Conservation (phyloP, 2,113 vertebrate species). For the Solea senegalensis region DNA sequence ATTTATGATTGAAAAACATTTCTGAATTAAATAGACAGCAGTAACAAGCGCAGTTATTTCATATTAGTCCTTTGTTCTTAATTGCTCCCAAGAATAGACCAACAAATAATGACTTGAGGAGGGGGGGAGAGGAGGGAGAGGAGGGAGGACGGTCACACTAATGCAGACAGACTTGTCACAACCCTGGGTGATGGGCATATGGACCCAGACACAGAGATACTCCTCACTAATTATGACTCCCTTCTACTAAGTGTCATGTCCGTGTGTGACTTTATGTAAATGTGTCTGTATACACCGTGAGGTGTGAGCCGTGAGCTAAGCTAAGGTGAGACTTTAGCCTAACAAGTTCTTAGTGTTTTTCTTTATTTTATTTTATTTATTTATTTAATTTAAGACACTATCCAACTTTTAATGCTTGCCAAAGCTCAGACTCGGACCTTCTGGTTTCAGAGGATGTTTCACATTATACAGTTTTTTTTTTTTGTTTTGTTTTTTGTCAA, state of each 20-base stretch:
- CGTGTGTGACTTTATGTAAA: slow-evolving; percentile 19
- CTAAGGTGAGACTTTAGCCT: too few relatives aligned
- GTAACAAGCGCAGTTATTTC: neutral
- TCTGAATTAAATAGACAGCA: neutral
- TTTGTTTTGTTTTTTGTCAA: too few relatives aligned
- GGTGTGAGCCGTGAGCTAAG: too few relatives aligned
- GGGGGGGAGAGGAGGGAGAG: slow-evolving; percentile 32
- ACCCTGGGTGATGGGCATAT: slow-evolving; percentile 41
- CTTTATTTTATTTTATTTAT: too few relatives aligned
- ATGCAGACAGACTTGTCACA: slow-evolving; percentile 50
- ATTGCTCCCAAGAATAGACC: slow-evolving; percentile 38
- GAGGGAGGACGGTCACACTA: slow-evolving; percentile 37
- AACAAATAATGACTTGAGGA: slow-evolving; percentile 54
- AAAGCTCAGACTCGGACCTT: too few relatives aligned
- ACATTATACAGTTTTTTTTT: too few relatives aligned
- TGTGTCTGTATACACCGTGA: neutral
- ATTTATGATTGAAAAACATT: neutral
- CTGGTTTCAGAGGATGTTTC: too few relatives aligned
- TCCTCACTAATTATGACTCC: slow-evolving; percentile 77
- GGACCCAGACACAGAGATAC: slow-evolving; percentile 37
- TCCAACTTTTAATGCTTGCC: too few relatives aligned
- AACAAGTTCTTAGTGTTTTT: too few relatives aligned
- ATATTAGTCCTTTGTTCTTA: slow-evolving; percentile 18
- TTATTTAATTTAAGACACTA: too few relatives aligned
- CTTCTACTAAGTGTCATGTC: slow-evolving; percentile 46